These are phyloP conservation scores for Chymomyza amoena DNA, from an alignment of 2,888 invertebrate species.

Conservation along the genomic window DNA sequence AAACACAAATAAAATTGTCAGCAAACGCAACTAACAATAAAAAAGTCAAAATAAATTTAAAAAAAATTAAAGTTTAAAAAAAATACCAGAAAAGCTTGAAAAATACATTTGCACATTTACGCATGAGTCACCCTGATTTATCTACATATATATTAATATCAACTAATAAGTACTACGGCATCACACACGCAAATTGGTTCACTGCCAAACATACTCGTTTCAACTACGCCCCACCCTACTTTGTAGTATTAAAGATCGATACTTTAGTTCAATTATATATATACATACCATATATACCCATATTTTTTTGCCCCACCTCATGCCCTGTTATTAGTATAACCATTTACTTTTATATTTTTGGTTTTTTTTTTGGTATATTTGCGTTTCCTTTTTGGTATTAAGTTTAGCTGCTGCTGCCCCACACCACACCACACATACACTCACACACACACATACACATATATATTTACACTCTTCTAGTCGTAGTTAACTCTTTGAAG, in stretches of 20 bases:
- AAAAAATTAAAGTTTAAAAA: constrained; percentile 21
- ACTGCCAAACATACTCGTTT: constrained; percentile 25
- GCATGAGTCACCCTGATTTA: constrained; percentile 79
- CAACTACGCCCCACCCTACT: constrained; percentile 24
- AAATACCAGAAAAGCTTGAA: constrained; percentile 68
- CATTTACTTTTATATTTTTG: constrained; percentile 16
- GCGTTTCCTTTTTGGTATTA: constrained; percentile 37
- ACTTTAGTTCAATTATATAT: constrained; percentile 4
- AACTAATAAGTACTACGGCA: constrained; percentile 7
- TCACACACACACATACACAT: constrained; percentile 20
- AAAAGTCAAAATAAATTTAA: constrained; percentile 44
- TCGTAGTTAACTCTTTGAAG: constrained; percentile 52
- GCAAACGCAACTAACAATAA: constrained; percentile 30
- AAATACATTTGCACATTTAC: constrained; percentile 79
- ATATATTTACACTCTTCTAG: constrained; percentile 33
- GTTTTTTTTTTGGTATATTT: constrained; percentile 38
- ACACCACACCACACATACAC: constrained; percentile 16
- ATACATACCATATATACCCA: background rate
- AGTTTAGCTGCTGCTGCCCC: constrained; percentile 61
- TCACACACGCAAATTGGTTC: constrained; percentile 28
- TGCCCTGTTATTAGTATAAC: constrained; percentile 52
- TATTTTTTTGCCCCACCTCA: constrained; percentile 20
- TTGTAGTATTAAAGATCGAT: constrained; percentile 43
- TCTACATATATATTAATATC: constrained; percentile 19
- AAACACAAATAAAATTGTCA: constrained; percentile 33